Base-by-base conservation (phyloP, 2,888 invertebrate genomes). In the Tyria jacobaeae region DNA sequence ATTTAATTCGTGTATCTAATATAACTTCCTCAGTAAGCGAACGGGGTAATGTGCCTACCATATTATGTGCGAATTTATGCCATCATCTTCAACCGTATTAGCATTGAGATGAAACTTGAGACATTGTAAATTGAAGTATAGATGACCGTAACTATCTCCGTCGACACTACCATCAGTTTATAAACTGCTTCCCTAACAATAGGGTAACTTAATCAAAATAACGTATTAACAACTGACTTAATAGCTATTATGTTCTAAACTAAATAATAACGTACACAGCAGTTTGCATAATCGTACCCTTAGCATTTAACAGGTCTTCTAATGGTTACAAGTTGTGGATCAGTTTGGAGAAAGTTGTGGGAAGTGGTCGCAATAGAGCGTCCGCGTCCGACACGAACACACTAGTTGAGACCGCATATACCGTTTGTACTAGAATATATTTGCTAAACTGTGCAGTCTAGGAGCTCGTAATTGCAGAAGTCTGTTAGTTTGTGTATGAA, bases 401-500 rank as follows among this genome's bases (percentile, higher is more conserved):
- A 72, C 71, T 71, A 82, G 76, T 81, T 81, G 79, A 57, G 76
- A 84, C 88, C 88, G 75, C 87, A 85, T 73, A 78, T 76, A 78
- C 73, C 72, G 71, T 77, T 81, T 79, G 77, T 82, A 77, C 81
- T 76, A 79, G 77, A 71, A 83, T 83, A 79, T 83, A 84, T 87
- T 86, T 85, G 82, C 82, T 76, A 74, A 79, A 82, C 80, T 80
- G 78, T 83, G 73, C 70, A 70, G 74, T 72, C 82, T 79, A 82
- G 81, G 83, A 81, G 82, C 82, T 80, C 75, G 80, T 87, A 85
- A 87, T 87, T 86, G 81, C 83, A 79, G 81, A 82, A 83, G 81
- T 85, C 80, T 73, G 67, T 68, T 63, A 62, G 77, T 75, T 70
- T 49, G 57, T 49, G 54, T 60, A 63, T 63, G 31, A 59, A 75